Conservation (phyloP, 2,797 vertebrate genomes). For the Chromis chromis region DNA sequence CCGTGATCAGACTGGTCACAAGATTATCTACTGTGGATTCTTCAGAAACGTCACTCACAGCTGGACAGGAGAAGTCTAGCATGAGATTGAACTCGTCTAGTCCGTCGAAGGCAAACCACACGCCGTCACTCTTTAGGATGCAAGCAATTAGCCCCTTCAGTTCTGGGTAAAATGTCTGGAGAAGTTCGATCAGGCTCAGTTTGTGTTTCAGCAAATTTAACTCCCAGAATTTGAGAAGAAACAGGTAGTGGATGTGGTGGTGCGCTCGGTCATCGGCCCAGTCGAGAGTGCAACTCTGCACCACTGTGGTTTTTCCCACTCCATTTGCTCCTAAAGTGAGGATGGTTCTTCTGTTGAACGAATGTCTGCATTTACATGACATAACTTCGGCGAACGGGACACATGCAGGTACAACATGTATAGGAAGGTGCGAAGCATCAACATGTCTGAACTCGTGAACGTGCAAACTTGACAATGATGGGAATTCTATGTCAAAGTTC, state of each 20-base stretch:
- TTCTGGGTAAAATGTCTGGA: slow-evolving; percentile 55
- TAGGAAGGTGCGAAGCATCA: slow-evolving; percentile 11
- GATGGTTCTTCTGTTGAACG: slow-evolving; percentile 30
- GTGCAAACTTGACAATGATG: background rate
- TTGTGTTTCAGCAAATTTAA: slow-evolving; percentile 41
- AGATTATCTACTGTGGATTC: slow-evolving; percentile 24
- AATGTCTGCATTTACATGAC: slow-evolving; percentile 30
- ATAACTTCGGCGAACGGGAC: slow-evolving; percentile 14
- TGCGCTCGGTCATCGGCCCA: slow-evolving; percentile 49
- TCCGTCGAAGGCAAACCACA: slow-evolving; percentile 68
- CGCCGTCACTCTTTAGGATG: slow-evolving; percentile 27
- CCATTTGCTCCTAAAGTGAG: slow-evolving; percentile 61
- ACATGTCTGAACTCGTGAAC: slow-evolving; percentile 47
- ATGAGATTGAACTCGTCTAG: slow-evolving; percentile 47
- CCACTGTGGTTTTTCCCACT: slow-evolving; percentile 63
- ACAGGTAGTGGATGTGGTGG: slow-evolving; percentile 39
- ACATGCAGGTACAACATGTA: accelerated
- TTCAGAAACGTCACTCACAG: slow-evolving; percentile 43
- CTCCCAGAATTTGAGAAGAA: slow-evolving; percentile 66
- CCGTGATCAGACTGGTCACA: slow-evolving; percentile 55
- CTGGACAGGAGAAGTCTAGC: slow-evolving; percentile 29
- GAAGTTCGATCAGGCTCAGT: slow-evolving; percentile 51
- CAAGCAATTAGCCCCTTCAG: slow-evolving; percentile 20
- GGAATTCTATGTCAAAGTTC: accelerated
- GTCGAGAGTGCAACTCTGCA: slow-evolving; percentile 44